Evolutionary conservation across 92 coral and sea anemone genomes (phyloP), one percentile per base, ranked within the genome.

Genomic region (Galaxea fascicularis): DNA sequence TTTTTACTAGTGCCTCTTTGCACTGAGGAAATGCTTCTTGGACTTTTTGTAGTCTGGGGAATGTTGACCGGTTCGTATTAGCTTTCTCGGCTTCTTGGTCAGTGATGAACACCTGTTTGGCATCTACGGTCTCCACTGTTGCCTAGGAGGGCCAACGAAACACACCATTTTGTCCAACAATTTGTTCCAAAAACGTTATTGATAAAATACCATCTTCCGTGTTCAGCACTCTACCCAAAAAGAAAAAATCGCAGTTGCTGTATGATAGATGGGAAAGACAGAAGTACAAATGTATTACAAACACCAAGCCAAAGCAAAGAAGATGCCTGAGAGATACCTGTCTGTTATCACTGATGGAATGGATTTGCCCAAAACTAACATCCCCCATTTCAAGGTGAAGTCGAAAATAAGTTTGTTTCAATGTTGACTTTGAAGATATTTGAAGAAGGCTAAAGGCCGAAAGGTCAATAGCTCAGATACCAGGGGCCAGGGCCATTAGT

Each of bases 271-370:
- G 81, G 22, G 82, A 53, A 54, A 77, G 69, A 29, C 8, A 52
- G 52, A 80, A 62, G 24, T 82, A 82, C n/a, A n/a, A n/a, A n/a
- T n/a, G 25, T 80, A 80, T 29, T 68, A 80, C 26, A 65, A 80
- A 65, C 77, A 80, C 35, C 85, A 80, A 46, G 65, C 35, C 25
- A 80, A 80, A 27, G 85, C 85, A 39, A 35, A 65, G 56, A 80
- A 39, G 30, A 20, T 45, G 35, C 64, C 65, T 3, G 24, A 44
- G n/a, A 66, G 51, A 41, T 80, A 80, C 58, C 13, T 80, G 65
- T 80, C 85, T 8, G 51, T 80, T 22, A 82, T 82, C 17, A 80
- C 72, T 21, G 76, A 80, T 21, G 76, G 85, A 1, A 4, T 80
- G 85, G 85, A 80, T 49, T 73, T 53, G 22, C 31, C 77, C 27